phyloP scores from a whole-genome alignment of 2,113 vertebrate genomes.

The Marcusenius ussheri region DNA sequence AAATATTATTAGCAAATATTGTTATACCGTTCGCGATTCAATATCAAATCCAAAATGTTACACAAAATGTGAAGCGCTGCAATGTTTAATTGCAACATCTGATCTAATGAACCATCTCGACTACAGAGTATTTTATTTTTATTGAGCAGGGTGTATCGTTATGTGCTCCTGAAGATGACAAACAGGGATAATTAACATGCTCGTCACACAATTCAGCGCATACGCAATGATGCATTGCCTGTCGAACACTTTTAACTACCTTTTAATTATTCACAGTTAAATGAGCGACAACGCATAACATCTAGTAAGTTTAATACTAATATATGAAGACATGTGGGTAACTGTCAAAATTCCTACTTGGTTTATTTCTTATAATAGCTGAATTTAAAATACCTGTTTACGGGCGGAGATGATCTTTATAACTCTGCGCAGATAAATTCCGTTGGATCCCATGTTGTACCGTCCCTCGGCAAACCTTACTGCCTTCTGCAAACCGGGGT shows the following conservation, averaged over 20 bases:
- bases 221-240: background rate
- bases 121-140: background rate
- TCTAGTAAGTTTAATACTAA: background rate
- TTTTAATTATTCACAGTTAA: background rate
- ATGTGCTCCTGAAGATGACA: background rate
- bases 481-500: slow-evolving; percentile 56
- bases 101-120: background rate
- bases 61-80: background rate
- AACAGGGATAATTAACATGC: background rate
- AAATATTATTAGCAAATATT: background rate
- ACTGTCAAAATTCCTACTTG: background rate
- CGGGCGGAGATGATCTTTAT: slow-evolving; percentile 57
- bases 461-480: slow-evolving; percentile 63
- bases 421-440: slow-evolving; percentile 63
- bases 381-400: slow-evolving; percentile 53
- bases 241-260: background rate
- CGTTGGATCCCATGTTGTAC: slow-evolving; percentile 70
- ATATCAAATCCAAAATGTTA: background rate
- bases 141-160: background rate
- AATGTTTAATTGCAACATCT: background rate
- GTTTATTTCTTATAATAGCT: background rate
- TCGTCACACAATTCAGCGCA: background rate
- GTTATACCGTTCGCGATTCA: background rate
- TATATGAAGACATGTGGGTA: background rate
- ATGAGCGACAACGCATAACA: background rate